Conservation (phyloP, 2,888 invertebrate species). For the Heterodera filipjevi region DNA sequence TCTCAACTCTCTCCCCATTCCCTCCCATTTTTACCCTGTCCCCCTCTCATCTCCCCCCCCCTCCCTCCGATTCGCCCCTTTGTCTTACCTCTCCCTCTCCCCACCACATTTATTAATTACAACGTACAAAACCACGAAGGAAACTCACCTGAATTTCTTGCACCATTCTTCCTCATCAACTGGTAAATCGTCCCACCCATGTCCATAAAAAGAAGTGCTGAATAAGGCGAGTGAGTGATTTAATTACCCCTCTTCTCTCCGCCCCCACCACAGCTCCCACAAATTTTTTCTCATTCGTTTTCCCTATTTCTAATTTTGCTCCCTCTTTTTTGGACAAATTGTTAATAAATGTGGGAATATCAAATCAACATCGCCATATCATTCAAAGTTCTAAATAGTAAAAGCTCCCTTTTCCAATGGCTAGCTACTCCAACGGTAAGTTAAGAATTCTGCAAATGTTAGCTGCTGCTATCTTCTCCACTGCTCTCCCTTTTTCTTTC, state of each 20-base stretch:
- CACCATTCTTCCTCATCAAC: background rate
- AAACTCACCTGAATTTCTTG: background rate
- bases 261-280: background rate
- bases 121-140: background rate
- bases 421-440: too few relatives aligned
- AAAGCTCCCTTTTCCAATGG: too few relatives aligned
- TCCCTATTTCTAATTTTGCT: background rate
- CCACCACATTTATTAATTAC: background rate
- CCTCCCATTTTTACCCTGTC: background rate
- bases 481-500: too few relatives aligned
- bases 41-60: background rate
- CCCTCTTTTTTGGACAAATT: too few relatives aligned
- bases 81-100: background rate
- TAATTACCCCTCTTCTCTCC: background rate
- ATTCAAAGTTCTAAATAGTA: too few relatives aligned
- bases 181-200: background rate
- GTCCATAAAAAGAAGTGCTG: background rate
- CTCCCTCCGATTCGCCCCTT: background rate
- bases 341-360: too few relatives aligned
- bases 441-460: too few relatives aligned
- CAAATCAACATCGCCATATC: too few relatives aligned
- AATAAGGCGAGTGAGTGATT: conserved; percentile 2
- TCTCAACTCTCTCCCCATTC: too few relatives aligned
- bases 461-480: too few relatives aligned
- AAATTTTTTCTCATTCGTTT: background rate